These are phyloP conservation scores for Aphelocoma coerulescens DNA, from an alignment of 2,113 vertebrate species.

Conservation along the genomic window DNA sequence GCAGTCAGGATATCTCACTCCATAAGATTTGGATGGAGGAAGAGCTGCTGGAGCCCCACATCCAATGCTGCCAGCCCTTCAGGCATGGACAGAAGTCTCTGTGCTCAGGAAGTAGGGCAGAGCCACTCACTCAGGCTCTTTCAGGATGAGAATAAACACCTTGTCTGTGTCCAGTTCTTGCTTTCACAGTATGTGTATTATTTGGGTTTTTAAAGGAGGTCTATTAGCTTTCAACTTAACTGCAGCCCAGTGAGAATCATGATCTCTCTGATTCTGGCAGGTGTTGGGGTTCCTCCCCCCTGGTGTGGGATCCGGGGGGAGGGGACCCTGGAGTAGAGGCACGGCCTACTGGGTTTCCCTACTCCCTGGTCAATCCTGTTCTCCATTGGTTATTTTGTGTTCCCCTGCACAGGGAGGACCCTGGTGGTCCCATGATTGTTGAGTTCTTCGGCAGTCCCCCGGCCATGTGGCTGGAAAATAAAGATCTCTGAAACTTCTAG, in stretches of 20 bases:
- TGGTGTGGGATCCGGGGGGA: too few relatives aligned
- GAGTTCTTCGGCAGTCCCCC: too few relatives aligned
- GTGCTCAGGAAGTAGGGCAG: neutral
- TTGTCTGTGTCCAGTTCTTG: neutral
- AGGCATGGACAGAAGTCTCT: neutral
- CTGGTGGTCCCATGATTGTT: too few relatives aligned
- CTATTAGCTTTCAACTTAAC: neutral
- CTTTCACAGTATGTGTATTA: neutral
- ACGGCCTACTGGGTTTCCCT: too few relatives aligned
- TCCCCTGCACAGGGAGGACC: too few relatives aligned
- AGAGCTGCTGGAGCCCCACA: neutral
- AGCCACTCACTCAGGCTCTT: neutral
- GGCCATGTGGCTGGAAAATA: too few relatives aligned
- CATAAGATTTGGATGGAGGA: neutral
- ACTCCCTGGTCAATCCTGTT: too few relatives aligned
- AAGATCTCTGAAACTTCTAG: too few relatives aligned
- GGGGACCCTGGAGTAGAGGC: too few relatives aligned
- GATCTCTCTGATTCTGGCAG: neutral
- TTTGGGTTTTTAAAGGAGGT: neutral
- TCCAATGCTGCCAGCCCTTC: accelerated
- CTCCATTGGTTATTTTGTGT: too few relatives aligned
- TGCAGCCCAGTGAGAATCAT: neutral
- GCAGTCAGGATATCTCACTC: neutral
- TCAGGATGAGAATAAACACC: neutral
- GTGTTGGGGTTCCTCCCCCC: too few relatives aligned